Percentiles rank a stretch among this genome's conserved stretches.
These are phyloP conservation scores for Suncus etruscus DNA, from an alignment of 2,113 vertebrate species.

Conservation along the genomic window DNA sequence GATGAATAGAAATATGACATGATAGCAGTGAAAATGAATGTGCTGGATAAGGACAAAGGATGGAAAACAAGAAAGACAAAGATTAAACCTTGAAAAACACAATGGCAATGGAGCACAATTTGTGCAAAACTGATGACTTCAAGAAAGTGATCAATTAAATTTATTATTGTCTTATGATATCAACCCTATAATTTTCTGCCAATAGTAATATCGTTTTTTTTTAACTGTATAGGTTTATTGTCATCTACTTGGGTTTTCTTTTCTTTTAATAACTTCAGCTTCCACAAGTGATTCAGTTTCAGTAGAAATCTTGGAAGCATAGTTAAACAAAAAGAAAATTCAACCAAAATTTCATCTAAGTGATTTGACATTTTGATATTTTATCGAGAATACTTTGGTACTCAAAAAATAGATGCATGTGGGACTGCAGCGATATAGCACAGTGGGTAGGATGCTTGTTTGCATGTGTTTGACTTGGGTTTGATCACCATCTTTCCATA, in stretches of 20 bases:
- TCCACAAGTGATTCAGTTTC: too few species aligned
- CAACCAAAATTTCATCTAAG: too few species aligned
- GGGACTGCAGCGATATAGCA: too few species aligned
- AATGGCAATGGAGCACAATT: background rate
- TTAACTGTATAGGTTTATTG: background rate
- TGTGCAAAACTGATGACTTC: background rate
- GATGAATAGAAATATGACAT: background rate
- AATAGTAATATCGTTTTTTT: background rate
- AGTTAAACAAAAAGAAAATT: too few species aligned
- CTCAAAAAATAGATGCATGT: too few species aligned
- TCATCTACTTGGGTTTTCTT: background rate
- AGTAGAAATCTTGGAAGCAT: too few species aligned
- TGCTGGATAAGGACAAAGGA: background rate
- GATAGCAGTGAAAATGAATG: background rate
- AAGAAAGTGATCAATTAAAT: background rate
- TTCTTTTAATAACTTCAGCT: too few species aligned
- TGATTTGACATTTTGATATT: too few species aligned
- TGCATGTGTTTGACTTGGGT: too few species aligned
- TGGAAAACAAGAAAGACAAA: background rate
- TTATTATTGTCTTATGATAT: background rate
- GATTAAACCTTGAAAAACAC: background rate
- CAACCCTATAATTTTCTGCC: conserved; percentile 10
- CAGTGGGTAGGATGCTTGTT: too few species aligned
- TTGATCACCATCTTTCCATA: too few species aligned
- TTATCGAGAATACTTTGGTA: too few species aligned